Percentiles rank a stretch among this genome's conserved stretches.
phyloP scores from a whole-genome alignment of 2,888 invertebrate genomes.

The Ormyrus pomaceus region DNA sequence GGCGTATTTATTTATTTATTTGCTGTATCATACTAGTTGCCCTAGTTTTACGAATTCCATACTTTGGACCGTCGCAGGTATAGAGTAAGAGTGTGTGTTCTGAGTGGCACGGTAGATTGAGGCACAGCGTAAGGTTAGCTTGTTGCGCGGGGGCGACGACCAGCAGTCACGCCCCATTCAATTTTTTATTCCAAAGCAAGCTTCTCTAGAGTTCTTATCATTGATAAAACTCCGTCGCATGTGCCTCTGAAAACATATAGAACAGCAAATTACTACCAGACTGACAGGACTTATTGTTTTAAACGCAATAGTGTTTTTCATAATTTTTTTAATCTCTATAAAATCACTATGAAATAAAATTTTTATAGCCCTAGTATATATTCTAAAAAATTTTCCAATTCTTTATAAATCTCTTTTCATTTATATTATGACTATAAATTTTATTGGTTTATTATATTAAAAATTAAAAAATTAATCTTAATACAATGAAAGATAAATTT shows the following conservation, averaged over 20 bases:
- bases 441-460: no score
- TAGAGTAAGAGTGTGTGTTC: conserved; percentile 74
- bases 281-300: conserved; percentile 69
- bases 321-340: no score
- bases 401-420: not conserved
- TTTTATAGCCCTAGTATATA: no score
- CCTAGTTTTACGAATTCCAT: conserved; percentile 72
- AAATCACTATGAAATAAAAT: no score
- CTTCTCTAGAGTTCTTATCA: conserved; percentile 74
- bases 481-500: no score
- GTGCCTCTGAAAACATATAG: conserved; percentile 75
- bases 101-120: conserved; percentile 73
- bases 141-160: conserved; percentile 71
- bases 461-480: no score
- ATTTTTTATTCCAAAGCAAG: conserved; percentile 73
- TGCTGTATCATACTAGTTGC: conserved; percentile 63
- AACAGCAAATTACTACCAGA: conserved; percentile 76
- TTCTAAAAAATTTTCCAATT: conserved; percentile 31
- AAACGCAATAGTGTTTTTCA: not conserved
- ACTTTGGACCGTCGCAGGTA: conserved; percentile 75
- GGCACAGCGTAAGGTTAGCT: conserved; percentile 74
- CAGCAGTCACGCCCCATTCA: conserved; percentile 72
- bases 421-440: no score
- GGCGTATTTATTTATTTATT: conserved; percentile 20
- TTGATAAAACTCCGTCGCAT: conserved; percentile 75